Base-by-base conservation (phyloP, 2,888 invertebrate genomes). In the Pyralis farinalis region DNA sequence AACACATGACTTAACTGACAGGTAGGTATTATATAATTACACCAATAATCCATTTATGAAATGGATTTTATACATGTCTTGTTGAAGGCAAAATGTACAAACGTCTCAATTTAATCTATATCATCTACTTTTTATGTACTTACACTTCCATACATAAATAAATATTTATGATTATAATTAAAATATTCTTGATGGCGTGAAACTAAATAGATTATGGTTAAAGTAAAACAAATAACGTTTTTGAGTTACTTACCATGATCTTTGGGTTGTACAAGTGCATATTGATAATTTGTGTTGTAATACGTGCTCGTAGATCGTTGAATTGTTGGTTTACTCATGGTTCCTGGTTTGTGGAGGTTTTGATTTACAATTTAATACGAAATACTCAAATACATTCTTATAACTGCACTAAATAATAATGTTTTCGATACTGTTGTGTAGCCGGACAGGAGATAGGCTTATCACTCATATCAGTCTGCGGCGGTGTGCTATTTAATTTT, bases 211-310 rank as follows among this genome's bases (percentile, higher is more conserved):
- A 21, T 5, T 21, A 21, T 21, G 21, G 8, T 27, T 27, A 16
- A 22, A 16, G 16, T 4, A 16, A 16, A 16, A 16, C 34, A 21
- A 7, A 30, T n/a, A n/a, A n/a, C n/a, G n/a, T n/a, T n/a, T n/a
- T n/a, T n/a, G n/a, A n/a, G n/a, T n/a, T n/a, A 63, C 84, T 71
- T 65, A 85, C 85, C 81, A 53, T 71, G 63, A 50, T 80, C 74
- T 57, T 74, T 80, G 48, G 59, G 76, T 52, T 74, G 71, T 39
- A 85, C 69, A 27, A 70, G 68, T 12, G 71, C 69, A 47, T 86
- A 86, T 47, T 78, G 74, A 55, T 83, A 85, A 51, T 80, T 77
- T 28, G 79, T 75, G 49, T 69, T 83, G 37, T 83, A 80, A 53
- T 84, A 84, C 5, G 73, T 76, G 58, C 71, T 76, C 9, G 68